These are phyloP conservation scores for Lophochroa leadbeateri DNA, from an alignment of 2,113 vertebrate genomes.

Conservation along the genomic window DNA sequence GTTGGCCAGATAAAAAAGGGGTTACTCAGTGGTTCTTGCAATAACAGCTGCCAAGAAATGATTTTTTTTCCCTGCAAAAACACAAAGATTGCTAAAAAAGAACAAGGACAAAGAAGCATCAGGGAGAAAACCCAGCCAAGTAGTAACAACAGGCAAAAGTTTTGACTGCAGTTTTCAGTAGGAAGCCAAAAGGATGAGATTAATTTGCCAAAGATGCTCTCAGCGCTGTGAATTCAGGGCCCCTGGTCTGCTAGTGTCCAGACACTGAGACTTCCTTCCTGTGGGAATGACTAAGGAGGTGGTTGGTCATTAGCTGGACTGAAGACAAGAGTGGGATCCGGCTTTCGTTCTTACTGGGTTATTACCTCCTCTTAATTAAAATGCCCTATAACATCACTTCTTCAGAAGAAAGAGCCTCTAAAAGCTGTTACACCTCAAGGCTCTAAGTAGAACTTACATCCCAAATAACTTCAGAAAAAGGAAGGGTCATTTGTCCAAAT, in stretches of 20 bases:
- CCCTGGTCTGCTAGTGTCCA: background rate
- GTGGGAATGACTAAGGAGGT: background rate
- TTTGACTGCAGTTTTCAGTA: background rate
- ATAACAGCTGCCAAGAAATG: background rate
- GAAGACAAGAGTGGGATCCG: background rate
- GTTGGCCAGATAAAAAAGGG: background rate
- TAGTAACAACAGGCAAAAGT: background rate
- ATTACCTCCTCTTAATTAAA: slow-evolving; percentile 31
- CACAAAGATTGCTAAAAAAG: background rate
- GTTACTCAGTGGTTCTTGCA: background rate
- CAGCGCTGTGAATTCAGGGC: background rate
- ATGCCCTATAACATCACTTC: background rate
- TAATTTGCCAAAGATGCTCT: background rate
- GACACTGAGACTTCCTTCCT: background rate
- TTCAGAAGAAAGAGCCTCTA: background rate
- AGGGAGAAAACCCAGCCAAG: background rate
- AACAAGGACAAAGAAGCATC: background rate
- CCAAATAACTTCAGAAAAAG: background rate
- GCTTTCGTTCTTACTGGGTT: background rate
- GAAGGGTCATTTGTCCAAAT: background rate
- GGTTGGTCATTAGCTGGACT: background rate
- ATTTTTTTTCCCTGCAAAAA: background rate
- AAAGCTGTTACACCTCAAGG: background rate
- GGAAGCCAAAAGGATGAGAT: background rate
- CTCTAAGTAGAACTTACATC: background rate